Conservation (phyloP, 1,140 invertebrate species). For the Heliothis virescens region DNA sequence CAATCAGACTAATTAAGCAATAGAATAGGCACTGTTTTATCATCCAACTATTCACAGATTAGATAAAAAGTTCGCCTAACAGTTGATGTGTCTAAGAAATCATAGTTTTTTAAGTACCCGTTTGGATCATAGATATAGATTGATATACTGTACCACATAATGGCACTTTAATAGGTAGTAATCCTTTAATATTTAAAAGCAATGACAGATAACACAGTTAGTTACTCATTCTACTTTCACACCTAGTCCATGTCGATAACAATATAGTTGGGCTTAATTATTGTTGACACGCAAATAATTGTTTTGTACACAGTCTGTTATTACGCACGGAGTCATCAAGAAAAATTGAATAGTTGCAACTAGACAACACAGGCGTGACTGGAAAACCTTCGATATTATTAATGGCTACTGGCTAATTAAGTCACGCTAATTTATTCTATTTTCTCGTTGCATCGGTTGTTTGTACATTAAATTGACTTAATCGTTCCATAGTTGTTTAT, state of each 20-base stretch:
- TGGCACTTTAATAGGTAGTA: neutral
- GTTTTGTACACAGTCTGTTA: slow-evolving; percentile 11
- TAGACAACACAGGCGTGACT: neutral
- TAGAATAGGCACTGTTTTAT: neutral
- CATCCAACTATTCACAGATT: no score
- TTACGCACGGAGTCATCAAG: slow-evolving; percentile 9
- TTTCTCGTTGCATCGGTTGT: slow-evolving; percentile 3
- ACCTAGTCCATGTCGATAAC: slow-evolving; percentile 9
- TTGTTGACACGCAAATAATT: slow-evolving; percentile 37
- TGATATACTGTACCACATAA: neutral
- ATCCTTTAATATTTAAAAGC: neutral
- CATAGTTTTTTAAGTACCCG: no score
- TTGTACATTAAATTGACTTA: slow-evolving; percentile 7
- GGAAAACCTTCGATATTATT: slow-evolving; percentile 39
- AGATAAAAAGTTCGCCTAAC: no score
- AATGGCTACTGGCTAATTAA: slow-evolving; percentile 19
- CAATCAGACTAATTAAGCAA: neutral
- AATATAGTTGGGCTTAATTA: slow-evolving; percentile 11
- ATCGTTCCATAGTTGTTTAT: neutral
- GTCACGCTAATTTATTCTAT: slow-evolving; percentile 37
- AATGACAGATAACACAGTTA: neutral
- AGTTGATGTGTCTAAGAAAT: no score
- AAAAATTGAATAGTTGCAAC: neutral
- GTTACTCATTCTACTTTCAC: slow-evolving; percentile 5
- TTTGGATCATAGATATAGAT: no score